Conservation (phyloP, 2,797 vertebrate genomes). For the Glossophaga mutica region DNA sequence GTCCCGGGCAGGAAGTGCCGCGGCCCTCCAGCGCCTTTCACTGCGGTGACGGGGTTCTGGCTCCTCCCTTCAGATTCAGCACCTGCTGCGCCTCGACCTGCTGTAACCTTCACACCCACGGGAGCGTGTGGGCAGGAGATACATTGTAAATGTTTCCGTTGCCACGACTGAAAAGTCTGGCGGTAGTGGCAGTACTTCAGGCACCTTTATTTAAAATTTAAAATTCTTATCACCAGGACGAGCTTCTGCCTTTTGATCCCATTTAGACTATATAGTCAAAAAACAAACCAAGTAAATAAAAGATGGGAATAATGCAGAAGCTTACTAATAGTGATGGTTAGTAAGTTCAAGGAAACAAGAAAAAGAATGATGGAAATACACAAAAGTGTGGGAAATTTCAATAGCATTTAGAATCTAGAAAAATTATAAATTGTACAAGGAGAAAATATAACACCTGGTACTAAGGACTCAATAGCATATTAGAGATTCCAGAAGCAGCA, state of each 20-base stretch:
- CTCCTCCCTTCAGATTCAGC: not conserved
- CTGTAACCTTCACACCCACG: not conserved
- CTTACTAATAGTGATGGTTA: not conserved
- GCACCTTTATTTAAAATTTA: not conserved
- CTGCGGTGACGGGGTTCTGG: not conserved
- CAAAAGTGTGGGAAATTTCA: not conserved
- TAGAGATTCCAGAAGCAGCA: not conserved
- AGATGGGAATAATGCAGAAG: not conserved
- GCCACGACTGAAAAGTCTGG: not conserved
- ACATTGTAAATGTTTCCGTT: not conserved
- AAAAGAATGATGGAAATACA: not conserved
- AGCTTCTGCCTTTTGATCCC: not conserved
- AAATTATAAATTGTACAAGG: not conserved
- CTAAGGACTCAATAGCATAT: not conserved
- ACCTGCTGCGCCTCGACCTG: not conserved
- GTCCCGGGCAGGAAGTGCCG: not conserved
- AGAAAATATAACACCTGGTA: not conserved
- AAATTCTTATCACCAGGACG: not conserved
- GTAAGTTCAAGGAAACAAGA: not conserved
- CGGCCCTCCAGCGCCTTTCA: not conserved
- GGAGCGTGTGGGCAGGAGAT: not conserved
- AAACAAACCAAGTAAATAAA: not conserved
- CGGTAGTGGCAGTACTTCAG: not conserved
- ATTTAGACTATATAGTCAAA: not conserved
- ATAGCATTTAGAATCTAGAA: not conserved